Percentiles rank a stretch among this genome's conserved stretches.
Evolutionary conservation across 30 jellyfish, hydroid and myxozoan species (phyloP).

Genomic region (Morbakka virulenta): DNA sequence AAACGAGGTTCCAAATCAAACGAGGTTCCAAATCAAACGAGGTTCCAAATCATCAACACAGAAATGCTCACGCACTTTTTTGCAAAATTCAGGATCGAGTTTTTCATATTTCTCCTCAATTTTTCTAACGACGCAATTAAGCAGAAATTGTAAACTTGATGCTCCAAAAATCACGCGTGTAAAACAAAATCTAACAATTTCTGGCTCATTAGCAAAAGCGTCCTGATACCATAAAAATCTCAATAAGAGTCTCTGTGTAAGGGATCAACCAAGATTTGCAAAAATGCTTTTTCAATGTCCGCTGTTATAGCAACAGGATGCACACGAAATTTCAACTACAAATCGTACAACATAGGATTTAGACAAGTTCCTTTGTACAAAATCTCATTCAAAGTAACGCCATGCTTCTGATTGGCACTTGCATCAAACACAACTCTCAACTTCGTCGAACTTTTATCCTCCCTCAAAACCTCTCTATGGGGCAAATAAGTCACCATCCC

Average conservation of each 20-base stretch:
- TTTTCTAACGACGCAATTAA: too few species aligned
- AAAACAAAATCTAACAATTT: background rate
- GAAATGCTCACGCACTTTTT: too few species aligned
- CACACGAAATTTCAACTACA: conserved; percentile 7
- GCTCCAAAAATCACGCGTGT: background rate
- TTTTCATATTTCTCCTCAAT: too few species aligned
- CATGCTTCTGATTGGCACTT: background rate
- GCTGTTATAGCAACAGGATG: background rate
- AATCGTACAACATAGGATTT: background rate
- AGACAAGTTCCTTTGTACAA: background rate
- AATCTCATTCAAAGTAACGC: background rate
- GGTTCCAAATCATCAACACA: too few species aligned
- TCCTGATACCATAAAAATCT: conserved; percentile 21
- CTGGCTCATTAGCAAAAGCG: background rate
- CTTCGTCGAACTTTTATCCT: conserved; percentile 31
- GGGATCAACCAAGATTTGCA: background rate
- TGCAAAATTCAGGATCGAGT: too few species aligned
- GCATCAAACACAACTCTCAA: conserved; percentile 27
- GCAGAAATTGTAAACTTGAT: too few species aligned
- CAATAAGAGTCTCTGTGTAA: conserved; percentile 10
- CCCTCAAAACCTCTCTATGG: conserved; percentile 26
- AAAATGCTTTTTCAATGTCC: conserved; percentile 32
- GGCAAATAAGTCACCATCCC: conserved; percentile 1
- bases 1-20: too few species aligned
- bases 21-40: too few species aligned